Base-by-base conservation (phyloP, 1,140 invertebrate species). In the Aphelenchoides besseyi region DNA sequence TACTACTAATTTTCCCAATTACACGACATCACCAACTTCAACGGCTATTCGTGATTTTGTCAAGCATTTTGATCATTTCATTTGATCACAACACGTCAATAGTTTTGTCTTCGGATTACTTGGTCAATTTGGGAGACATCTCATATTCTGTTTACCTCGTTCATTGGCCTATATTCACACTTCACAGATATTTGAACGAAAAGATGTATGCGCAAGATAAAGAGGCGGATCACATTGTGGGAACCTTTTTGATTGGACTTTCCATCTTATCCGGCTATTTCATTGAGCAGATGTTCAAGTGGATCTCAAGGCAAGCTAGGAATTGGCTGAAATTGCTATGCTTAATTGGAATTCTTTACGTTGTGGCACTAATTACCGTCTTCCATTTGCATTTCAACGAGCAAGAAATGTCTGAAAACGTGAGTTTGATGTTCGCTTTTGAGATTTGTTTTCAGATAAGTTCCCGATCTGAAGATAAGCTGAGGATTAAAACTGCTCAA, bases 331-430 rank as follows among this genome's bases (percentile, higher is more conserved):
- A 33, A 5, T 33, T 59, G 16, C 18, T 59, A 8, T 8, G 16
- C 5, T 33, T 59, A 29, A 5, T 59, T 5, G 5, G 5, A 5
- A 5, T 28, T 59, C 23, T 59, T 12, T 59, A 59, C 18, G 5
- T 33, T 8, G 23, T 18, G 5, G 5, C 55, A 8, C 5, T 5
- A 28, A 16, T 59, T 33, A 8, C 26, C 18, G 5, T 59, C 5
- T 59, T 29, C 55, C 18, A 8, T 59, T 33, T 59, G 55, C 55
- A 59, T n/a, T n/a, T n/a, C 55, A 59, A 18, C 5, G 26, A 59
- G 5, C 5, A 5, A 28, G 5, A 8, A 12, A 16, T 8, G 5
- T 29, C 23, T 5, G 5, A 8, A 5, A 23, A 59, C 5, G 55
- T 59, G 23, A 5, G 37, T 41, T 41, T 41, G 18, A 59, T 8